phyloP scores from a whole-genome alignment of 2,797 vertebrate species.

The Karalla daura region DNA sequence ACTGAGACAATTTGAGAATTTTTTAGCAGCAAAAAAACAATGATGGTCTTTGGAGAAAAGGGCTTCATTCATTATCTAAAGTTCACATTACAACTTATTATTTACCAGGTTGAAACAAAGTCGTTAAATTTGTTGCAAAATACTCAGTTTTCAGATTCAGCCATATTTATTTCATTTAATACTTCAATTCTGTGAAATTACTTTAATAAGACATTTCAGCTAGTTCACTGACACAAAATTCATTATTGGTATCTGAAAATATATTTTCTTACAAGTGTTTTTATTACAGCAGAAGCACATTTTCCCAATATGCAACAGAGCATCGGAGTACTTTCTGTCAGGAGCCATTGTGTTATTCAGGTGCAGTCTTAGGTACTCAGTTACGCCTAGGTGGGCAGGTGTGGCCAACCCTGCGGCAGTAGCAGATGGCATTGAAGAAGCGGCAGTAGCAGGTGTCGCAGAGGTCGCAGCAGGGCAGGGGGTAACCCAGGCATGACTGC shows the following conservation, averaged over 20 bases:
- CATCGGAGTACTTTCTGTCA: neutral
- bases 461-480: slow-evolving; percentile 84
- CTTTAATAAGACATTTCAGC: no score
- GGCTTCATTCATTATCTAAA: no score
- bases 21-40: no score
- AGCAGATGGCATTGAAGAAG: slow-evolving; percentile 87
- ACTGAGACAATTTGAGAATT: no score
- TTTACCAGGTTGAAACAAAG: no score
- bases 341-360: neutral
- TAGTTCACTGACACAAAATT: neutral
- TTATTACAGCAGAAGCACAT: slow-evolving; percentile 36
- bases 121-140: no score
- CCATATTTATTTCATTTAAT: no score
- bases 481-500: slow-evolving; percentile 85
- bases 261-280: slow-evolving; percentile 5
- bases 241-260: neutral
- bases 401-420: slow-evolving; percentile 82
- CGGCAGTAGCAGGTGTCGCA: slow-evolving; percentile 88
- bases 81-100: no score
- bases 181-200: no score
- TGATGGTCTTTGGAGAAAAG: no score
- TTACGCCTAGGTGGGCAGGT: slow-evolving; percentile 69
- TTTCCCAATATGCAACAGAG: neutral
- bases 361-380: slow-evolving; percentile 62
- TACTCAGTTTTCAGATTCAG: no score